Evolutionary conservation across 1,140 invertebrate genomes (phyloP), one percentile per base, ranked within the genome.

Genomic region (Orchestia grillus): DNA sequence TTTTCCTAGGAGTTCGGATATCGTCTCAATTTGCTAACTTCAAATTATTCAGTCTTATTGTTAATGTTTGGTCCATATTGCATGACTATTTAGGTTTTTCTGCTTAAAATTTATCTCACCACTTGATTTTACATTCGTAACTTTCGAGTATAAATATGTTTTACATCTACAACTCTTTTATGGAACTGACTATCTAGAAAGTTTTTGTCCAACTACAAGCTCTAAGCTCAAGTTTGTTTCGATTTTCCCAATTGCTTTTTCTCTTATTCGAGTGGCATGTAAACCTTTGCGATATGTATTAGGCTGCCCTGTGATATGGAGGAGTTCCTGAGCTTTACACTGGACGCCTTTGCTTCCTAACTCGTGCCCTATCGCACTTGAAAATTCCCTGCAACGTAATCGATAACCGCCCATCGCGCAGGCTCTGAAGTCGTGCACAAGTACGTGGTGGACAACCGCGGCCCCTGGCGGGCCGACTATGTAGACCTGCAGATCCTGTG

Each of bases 401-500:
- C 1, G 3, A 77, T 3, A 77, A 23, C 62, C 62, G 11, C 42
- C 28, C 88, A 16, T 8, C 41, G 6, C 40, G 40, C 92, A 94
- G 92, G 99, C 8, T 98, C 98, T 4, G 98, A 98, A 97, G 98
- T 99, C 0, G 98, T 98, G 8, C 99, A 99, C 97, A 98, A 98
- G 44, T 99, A 99, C 97, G 98, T 99, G 97, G 97, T 97, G 41
- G 98, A 98, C 97, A 99, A 99, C 97, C 98, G 98, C 96, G 99
- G 99, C 0, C 98, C 99, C 0, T 99, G 98, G 98, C 98, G 98
- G 97, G 98, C 99, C 0, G 98, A 98, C 15, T 98, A 98, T 53
- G 97, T 99, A 0, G 98, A 98, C 97, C 98, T 99, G n/a, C 97
- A 98, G 45, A 98, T 99, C 96, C 98, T 98, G 1, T 99, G 99